Evolutionary conservation across 2,888 invertebrate species (phyloP).

Genomic region (Taphrorychus bicolor): DNA sequence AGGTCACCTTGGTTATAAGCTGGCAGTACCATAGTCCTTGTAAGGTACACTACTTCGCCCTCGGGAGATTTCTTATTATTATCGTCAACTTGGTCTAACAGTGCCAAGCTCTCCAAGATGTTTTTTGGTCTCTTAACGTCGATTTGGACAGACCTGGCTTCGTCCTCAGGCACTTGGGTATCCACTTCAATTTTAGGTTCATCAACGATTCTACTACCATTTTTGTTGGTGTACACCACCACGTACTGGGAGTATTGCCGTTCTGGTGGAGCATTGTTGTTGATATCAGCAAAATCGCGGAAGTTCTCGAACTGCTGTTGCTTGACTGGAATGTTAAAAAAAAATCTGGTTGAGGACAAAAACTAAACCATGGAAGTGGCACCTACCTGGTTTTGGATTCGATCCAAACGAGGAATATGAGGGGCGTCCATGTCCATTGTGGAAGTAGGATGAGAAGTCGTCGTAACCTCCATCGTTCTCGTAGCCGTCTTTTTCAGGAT

Average conservation of each 20-base stretch:
- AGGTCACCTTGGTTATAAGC: slow-evolving; percentile 33
- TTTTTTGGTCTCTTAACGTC: slow-evolving; percentile 66
- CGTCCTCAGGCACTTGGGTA: slow-evolving; percentile 49
- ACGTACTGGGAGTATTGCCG: slow-evolving; percentile 83
- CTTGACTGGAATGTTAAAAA: slow-evolving; percentile 64
- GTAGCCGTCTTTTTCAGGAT: slow-evolving; percentile 73
- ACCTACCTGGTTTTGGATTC: slow-evolving; percentile 62
- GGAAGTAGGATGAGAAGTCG: slow-evolving; percentile 67
- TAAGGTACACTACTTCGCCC: neutral
- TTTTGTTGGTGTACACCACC: slow-evolving; percentile 84
- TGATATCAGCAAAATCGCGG: slow-evolving; percentile 89
- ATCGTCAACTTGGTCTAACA: slow-evolving; percentile 66
- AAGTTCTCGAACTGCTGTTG: slow-evolving; percentile 90
- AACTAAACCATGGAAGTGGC: too few relatives aligned
- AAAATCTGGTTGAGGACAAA: neutral
- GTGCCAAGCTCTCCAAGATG: slow-evolving; percentile 80
- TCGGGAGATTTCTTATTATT: slow-evolving; percentile 27
- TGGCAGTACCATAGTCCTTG: slow-evolving; percentile 14
- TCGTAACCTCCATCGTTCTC: slow-evolving; percentile 68
- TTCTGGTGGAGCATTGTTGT: slow-evolving; percentile 72
- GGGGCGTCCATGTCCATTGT: slow-evolving; percentile 77
- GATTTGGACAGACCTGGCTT: slow-evolving; percentile 50
- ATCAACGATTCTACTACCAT: slow-evolving; percentile 63
- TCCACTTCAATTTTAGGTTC: neutral
- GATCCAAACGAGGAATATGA: slow-evolving; percentile 59